Evolutionary conservation across 2,113 vertebrate genomes (phyloP).

Genomic region (Cacatua alba): DNA sequence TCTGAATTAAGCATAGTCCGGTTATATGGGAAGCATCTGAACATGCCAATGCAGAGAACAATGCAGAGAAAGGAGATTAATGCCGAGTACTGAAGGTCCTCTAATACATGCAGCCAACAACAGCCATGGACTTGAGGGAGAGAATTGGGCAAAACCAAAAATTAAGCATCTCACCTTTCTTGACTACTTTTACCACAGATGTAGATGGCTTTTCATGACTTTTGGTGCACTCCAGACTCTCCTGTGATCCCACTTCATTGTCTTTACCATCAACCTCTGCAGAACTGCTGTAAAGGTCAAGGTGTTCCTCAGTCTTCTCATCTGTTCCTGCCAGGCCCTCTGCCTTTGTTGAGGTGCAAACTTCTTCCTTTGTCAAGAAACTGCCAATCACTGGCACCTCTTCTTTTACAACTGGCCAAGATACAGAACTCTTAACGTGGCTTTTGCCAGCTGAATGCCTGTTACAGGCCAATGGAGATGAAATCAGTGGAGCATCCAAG

Average conservation of each 20-base stretch:
- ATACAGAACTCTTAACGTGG: neutral
- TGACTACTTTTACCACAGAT: constrained; percentile 70
- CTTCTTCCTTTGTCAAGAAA: constrained; percentile 56
- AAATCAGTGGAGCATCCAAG: constrained; percentile 76
- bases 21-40: neutral
- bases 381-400: constrained; percentile 62
- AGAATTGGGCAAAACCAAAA: neutral
- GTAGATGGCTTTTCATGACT: constrained; percentile 75
- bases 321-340: neutral
- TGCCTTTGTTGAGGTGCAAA: neutral
- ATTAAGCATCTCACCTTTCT: constrained; percentile 80
- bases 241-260: neutral
- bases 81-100: rapidly evolving
- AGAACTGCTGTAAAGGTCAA: neutral
- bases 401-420: constrained; percentile 26
- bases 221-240: neutral
- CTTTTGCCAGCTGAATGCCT: constrained; percentile 52
- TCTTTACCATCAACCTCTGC: neutral
- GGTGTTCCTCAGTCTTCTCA: neutral
- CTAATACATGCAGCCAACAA: rapidly evolving
- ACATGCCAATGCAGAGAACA: neutral
- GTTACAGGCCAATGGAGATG: constrained; percentile 61
- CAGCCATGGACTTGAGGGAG: rapidly evolving
- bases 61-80: rapidly evolving
- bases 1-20: neutral